Percentiles rank a stretch among this genome's conserved stretches.
These are phyloP conservation scores for Macrotus californicus DNA, from an alignment of 2,113 vertebrate species.

Conservation along the genomic window DNA sequence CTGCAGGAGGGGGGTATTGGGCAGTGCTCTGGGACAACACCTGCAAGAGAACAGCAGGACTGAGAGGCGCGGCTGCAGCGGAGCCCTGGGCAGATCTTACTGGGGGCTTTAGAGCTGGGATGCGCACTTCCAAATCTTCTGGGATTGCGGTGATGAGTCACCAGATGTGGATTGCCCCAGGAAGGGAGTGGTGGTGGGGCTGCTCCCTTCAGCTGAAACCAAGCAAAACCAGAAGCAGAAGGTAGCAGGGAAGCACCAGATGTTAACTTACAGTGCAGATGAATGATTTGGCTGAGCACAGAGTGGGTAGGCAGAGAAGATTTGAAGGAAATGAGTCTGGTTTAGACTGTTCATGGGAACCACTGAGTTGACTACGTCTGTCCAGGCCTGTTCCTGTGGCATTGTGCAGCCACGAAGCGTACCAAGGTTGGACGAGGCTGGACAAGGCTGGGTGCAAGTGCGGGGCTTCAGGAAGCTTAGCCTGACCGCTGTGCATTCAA, in stretches of 20 bases:
- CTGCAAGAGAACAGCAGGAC: background rate
- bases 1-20: no score
- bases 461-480: background rate
- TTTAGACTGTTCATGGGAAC: background rate
- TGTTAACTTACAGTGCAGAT: no score
- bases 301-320: background rate
- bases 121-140: background rate
- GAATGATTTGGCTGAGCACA: background rate
- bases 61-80: background rate
- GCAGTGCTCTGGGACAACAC: background rate
- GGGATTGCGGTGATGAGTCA: background rate
- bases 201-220: background rate
- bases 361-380: background rate
- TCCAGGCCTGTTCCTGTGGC: accelerated
- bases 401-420: background rate
- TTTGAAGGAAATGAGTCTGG: background rate
- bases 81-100: background rate
- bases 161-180: background rate
- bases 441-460: background rate
- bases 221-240: background rate
- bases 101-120: background rate
- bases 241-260: background rate
- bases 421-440: background rate
- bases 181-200: no score
- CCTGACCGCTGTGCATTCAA: background rate